A percentile compares a stretch with the other conserved stretches of the same genome.
phyloP scores from a whole-genome alignment of 92 coral and sea anemone genomes.

The Heteractis magnifica region DNA sequence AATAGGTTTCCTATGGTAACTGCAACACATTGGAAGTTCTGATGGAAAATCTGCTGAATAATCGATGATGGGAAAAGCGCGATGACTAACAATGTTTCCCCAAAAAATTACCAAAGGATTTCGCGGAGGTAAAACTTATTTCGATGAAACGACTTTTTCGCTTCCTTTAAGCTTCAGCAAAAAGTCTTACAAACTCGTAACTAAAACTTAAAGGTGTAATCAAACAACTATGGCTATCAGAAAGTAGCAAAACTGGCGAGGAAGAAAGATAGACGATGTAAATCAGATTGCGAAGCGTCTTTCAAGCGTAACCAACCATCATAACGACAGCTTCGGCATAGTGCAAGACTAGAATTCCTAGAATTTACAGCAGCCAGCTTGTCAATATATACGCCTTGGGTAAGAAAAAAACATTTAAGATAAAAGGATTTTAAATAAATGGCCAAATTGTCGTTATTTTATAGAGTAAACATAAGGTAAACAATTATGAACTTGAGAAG shows the following conservation, averaged over 20 bases:
- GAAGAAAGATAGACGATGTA: background rate
- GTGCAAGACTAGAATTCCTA: background rate
- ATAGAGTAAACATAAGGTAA: background rate
- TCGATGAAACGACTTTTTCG: background rate
- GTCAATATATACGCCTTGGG: background rate
- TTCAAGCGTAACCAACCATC: slow-evolving; percentile 32
- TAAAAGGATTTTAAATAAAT: background rate
- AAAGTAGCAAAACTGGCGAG: background rate
- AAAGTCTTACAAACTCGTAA: background rate
- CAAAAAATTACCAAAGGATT: background rate
- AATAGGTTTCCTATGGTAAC: background rate
- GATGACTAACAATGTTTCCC: background rate
- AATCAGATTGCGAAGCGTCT: slow-evolving; percentile 28
- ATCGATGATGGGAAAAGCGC: background rate
- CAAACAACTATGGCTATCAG: background rate
- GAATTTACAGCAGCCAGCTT: background rate
- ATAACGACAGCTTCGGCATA: background rate
- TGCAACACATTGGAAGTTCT: background rate
- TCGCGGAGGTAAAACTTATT: background rate
- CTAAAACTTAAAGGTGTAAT: background rate
- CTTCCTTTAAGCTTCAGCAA: background rate
- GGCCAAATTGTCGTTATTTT: background rate
- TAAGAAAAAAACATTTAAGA: background rate
- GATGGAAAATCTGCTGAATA: background rate
- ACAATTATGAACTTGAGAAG: background rate